Conservation (phyloP, 2,113 vertebrate genomes). For the Donacobius atricapilla region DNA sequence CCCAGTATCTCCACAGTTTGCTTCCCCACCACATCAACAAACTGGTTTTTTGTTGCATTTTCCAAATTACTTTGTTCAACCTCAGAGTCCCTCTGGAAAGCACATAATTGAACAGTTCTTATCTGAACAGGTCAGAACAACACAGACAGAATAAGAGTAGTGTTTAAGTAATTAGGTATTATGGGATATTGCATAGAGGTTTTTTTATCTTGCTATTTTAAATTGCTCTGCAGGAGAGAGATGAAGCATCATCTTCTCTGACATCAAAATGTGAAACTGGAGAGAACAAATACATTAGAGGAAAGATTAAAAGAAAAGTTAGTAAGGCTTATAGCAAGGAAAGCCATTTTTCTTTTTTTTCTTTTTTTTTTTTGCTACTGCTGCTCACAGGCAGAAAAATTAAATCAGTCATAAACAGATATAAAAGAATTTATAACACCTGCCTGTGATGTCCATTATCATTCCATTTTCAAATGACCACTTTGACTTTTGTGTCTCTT, state of each 20-base stretch:
- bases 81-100: not conserved
- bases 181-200: not conserved
- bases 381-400: not conserved
- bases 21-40: not conserved
- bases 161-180: not conserved
- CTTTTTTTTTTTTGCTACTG: not conserved
- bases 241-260: not conserved
- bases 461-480: not conserved
- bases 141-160: not conserved
- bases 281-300: not conserved
- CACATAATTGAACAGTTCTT: not conserved
- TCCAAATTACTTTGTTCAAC: not conserved
- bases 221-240: not conserved
- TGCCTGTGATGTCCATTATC: not conserved
- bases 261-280: not conserved
- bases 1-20: not conserved
- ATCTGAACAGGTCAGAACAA: not conserved
- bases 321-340: not conserved
- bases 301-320: not conserved
- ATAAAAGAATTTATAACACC: not conserved
- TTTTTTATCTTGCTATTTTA: not conserved
- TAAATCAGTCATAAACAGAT: not conserved
- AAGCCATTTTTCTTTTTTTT: rapidly evolving
- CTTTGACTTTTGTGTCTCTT: not conserved
- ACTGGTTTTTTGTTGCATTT: not conserved